phyloP scores from a whole-genome alignment of 2,113 vertebrate species.

The Brachypodius melanocephalos region DNA sequence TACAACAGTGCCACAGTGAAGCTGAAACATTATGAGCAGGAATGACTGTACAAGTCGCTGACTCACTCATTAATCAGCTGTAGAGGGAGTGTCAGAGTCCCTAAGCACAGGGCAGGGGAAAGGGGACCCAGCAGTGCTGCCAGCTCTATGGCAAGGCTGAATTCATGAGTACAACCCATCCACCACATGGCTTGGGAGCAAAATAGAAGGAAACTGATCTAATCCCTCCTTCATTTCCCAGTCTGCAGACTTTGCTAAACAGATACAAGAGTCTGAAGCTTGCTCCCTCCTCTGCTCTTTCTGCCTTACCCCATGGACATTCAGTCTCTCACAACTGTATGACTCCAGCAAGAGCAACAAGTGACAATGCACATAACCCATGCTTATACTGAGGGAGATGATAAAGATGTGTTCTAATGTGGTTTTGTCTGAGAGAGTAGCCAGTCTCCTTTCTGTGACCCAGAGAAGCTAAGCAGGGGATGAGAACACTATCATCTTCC shows the following conservation, averaged over 20 bases:
- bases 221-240: not conserved
- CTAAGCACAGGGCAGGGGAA: not conserved
- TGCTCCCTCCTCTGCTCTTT: not conserved
- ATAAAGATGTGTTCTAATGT: not conserved
- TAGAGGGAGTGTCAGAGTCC: not conserved
- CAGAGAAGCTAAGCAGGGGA: not conserved
- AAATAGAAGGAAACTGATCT: not conserved
- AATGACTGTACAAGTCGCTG: not conserved
- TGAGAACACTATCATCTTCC: not conserved
- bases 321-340: not conserved
- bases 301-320: not conserved
- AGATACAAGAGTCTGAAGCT: not conserved
- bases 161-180: not conserved
- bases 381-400: not conserved
- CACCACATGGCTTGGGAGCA: not conserved
- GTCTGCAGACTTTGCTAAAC: not conserved
- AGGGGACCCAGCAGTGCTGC: not conserved
- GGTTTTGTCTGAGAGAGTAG: not conserved
- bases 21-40: not conserved
- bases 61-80: slow-evolving; percentile 18
- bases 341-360: not conserved
- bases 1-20: not conserved
- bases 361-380: not conserved
- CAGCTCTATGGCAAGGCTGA: not conserved
- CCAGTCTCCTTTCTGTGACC: not conserved